Percentiles rank a stretch among this genome's conserved stretches.
Evolutionary conservation across 2,888 invertebrate species (phyloP).

Genomic region (Heteromurus nitidus): DNA sequence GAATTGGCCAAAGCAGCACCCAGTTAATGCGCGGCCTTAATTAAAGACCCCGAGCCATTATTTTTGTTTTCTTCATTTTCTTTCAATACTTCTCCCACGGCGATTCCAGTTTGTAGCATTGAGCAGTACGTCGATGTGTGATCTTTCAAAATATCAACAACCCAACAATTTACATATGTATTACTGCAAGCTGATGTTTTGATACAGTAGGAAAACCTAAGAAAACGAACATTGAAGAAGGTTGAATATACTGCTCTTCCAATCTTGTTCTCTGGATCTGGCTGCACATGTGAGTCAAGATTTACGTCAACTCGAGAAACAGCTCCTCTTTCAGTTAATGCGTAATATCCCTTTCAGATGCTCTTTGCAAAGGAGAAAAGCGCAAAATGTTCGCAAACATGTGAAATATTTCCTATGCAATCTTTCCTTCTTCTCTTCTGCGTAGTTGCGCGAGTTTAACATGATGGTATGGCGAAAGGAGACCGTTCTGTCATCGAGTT

Average conservation of each 20-base stretch:
- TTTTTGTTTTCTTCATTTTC: background rate
- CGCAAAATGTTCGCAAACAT: background rate
- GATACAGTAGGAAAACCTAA: too few relatives aligned
- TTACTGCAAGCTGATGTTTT: too few relatives aligned
- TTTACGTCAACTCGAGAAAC: conserved; percentile 28
- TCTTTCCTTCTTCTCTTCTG: background rate
- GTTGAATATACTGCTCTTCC: background rate
- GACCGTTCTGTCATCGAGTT: conserved; percentile 25
- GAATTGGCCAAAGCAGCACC: too few relatives aligned
- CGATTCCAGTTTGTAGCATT: conserved; percentile 20
- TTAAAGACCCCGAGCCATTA: conserved; percentile 25
- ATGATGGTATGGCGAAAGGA: conserved; percentile 17
- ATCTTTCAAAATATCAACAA: background rate
- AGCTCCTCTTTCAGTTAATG: too few relatives aligned
- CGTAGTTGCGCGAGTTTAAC: conserved; percentile 3
- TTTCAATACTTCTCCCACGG: conserved; percentile 39
- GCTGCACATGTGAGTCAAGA: conserved; percentile 20
- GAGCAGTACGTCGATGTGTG: background rate
- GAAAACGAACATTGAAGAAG: background rate
- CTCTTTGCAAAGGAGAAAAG: too few relatives aligned
- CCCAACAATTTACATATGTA: background rate
- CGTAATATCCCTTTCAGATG: too few relatives aligned
- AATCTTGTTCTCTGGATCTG: conserved; percentile 1
- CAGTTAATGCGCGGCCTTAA: conserved; percentile 35
- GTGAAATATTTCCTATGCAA: background rate